A percentile compares a stretch with the other conserved stretches of the same genome.
These are phyloP conservation scores for Rallus limicola DNA, from an alignment of 2,113 vertebrate genomes.

Conservation along the genomic window DNA sequence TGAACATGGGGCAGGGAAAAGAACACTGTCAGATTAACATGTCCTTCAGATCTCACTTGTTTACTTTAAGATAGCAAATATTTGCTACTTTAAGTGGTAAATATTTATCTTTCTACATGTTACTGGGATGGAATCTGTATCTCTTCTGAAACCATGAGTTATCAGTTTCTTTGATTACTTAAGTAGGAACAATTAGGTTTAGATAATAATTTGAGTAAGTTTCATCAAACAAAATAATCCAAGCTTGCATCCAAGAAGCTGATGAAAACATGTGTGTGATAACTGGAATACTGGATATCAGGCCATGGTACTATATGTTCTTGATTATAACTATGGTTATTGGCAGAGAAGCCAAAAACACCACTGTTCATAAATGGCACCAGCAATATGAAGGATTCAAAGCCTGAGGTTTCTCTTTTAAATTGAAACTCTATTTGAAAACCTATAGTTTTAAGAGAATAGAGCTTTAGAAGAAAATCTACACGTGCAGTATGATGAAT, in stretches of 20 bases:
- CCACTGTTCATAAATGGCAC: not conserved
- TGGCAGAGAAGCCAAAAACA: not conserved
- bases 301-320: not conserved
- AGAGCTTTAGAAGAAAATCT: fast-evolving
- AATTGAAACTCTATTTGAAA: not conserved
- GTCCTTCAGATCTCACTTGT: not conserved
- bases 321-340: not conserved
- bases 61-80: not conserved
- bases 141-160: not conserved
- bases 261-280: not conserved
- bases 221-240: not conserved
- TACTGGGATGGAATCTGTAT: not conserved
- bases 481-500: not conserved
- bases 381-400: not conserved
- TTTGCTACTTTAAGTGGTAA: not conserved
- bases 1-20: not conserved
- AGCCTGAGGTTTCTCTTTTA: not conserved
- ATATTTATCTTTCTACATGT: not conserved
- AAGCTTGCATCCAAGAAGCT: not conserved
- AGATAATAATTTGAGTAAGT: not conserved
- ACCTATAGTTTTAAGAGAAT: not conserved
- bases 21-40: not conserved
- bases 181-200: not conserved
- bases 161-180: not conserved
- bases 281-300: not conserved